Evolutionary conservation across 2,113 vertebrate species (phyloP).

Genomic region (Campylorhamphus procurvoides): DNA sequence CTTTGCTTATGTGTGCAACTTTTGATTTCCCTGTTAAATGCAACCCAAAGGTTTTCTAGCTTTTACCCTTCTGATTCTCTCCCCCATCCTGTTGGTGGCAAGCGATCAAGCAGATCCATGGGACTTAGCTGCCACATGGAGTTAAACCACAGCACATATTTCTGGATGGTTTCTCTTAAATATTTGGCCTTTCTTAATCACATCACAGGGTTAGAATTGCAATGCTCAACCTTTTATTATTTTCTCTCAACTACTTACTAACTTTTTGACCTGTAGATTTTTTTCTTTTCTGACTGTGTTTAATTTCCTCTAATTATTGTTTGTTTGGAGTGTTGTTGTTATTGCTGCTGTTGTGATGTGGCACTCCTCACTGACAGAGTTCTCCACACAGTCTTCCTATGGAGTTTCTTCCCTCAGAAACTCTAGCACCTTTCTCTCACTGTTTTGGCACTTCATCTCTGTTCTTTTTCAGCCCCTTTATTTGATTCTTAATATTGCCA

Average conservation of each 20-base stretch:
- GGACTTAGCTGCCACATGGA: background rate
- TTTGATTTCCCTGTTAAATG: background rate
- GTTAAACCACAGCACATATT: background rate
- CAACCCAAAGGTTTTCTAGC: background rate
- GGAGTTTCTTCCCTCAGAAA: background rate
- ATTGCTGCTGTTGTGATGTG: background rate
- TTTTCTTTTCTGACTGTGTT: background rate
- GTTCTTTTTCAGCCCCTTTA: background rate
- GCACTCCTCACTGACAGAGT: background rate
- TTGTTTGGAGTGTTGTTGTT: background rate
- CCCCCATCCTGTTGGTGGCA: fast-evolving
- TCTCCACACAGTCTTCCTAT: background rate
- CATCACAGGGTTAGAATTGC: background rate
- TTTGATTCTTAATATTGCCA: background rate
- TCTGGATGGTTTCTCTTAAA: background rate
- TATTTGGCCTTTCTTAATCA: background rate
- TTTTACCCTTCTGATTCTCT: background rate
- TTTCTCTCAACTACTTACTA: background rate
- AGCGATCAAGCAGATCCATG: background rate
- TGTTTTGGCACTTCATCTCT: background rate
- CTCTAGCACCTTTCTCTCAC: background rate
- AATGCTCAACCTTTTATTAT: background rate
- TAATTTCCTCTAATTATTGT: background rate
- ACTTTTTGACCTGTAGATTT: background rate
- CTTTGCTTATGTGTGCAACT: fast-evolving